phyloP scores from a whole-genome alignment of 2,888 invertebrate species.

The Parnassius orleans region DNA sequence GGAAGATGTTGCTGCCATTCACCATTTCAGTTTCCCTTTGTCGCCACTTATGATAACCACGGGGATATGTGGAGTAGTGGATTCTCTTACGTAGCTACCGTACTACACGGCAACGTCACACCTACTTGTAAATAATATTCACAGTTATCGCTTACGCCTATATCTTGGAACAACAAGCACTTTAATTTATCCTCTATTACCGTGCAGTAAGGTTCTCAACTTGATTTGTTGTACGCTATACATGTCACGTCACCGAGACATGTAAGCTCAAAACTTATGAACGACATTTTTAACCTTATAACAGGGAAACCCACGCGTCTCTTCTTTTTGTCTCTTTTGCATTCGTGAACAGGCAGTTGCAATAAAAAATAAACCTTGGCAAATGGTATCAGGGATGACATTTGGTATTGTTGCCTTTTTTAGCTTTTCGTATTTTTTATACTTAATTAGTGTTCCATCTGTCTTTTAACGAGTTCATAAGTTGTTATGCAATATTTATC shows the following conservation, averaged over 20 bases:
- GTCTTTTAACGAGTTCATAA: constrained; percentile 42
- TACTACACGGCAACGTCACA: no score
- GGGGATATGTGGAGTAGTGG: no score
- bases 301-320: constrained; percentile 27
- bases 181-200: constrained; percentile 13
- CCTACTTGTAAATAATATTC: no score
- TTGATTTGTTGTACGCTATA: constrained; percentile 5
- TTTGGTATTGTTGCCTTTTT: background rate
- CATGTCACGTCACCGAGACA: constrained; percentile 15
- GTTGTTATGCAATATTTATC: constrained; percentile 33
- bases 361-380: constrained; percentile 1
- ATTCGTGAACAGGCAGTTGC: background rate
- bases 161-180: constrained; percentile 3
- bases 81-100: no score
- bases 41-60: no score
- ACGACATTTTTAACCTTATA: constrained; percentile 30
- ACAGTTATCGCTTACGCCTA: background rate
- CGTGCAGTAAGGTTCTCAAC: constrained; percentile 13
- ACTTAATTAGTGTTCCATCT: constrained; percentile 42
- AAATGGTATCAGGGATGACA: background rate
- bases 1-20: no score
- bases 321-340: constrained; percentile 20
- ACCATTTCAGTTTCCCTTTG: no score
- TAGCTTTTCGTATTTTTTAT: constrained; percentile 14
- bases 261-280: constrained; percentile 29